Percentiles rank a stretch among this genome's conserved stretches.
phyloP scores from a whole-genome alignment of 1,140 invertebrate genomes.

The Physella acuta region DNA sequence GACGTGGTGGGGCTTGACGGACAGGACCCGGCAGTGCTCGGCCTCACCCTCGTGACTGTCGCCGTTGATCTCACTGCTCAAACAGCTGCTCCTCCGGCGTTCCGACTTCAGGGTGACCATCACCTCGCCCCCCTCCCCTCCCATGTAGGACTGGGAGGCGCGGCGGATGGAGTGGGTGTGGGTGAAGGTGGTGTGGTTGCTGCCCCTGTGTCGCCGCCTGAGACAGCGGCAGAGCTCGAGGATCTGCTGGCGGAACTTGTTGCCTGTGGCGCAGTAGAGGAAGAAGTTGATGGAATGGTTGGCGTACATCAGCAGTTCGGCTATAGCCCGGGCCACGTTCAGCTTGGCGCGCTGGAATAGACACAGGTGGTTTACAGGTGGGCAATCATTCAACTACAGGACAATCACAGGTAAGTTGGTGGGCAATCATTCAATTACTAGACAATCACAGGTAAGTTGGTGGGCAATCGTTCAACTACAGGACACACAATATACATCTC shows the following conservation, averaged over 20 bases:
- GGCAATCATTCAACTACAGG: no score
- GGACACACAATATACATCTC: no score
- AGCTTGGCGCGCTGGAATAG: no score
- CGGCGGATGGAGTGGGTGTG: not conserved
- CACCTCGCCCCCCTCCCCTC: not conserved
- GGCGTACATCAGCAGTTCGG: slow-evolving; percentile 57
- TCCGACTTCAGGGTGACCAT: not conserved
- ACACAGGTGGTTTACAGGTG: no score
- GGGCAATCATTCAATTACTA: no score
- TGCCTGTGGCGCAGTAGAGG: slow-evolving; percentile 58
- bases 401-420: no score
- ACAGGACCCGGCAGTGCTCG: not conserved
- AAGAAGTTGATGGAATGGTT: slow-evolving; percentile 62
- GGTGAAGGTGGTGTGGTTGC: not conserved
- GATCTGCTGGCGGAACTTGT: slow-evolving; percentile 48
- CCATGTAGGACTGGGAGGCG: not conserved
- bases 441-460: no score
- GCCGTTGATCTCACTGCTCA: not conserved
- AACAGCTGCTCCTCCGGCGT: not conserved
- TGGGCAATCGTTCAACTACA: no score
- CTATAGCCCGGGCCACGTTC: slow-evolving; percentile 43
- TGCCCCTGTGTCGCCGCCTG: not conserved
- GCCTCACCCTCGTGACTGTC: not conserved
- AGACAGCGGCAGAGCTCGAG: slow-evolving; percentile 15
- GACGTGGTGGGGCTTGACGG: not conserved